Evolutionary conservation across 1,140 invertebrate genomes (phyloP).

Genomic region (Lineus longissimus): DNA sequence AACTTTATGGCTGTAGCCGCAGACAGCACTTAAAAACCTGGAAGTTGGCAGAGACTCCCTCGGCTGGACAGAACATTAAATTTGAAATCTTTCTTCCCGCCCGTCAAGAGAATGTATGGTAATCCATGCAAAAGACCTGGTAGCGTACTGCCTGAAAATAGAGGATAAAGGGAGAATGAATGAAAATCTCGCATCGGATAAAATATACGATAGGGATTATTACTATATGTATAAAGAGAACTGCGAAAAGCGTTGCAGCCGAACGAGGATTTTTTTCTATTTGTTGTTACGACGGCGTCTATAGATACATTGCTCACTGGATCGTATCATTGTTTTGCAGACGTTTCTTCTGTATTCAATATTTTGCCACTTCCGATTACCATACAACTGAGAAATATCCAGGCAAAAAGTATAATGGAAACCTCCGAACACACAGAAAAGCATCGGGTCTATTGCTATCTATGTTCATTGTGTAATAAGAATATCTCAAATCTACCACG

Average conservation of each 20-base stretch:
- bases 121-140: no score
- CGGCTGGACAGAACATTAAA: no score
- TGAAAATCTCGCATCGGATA: no score
- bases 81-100: no score
- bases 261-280: neutral
- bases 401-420: slow-evolving; percentile 6
- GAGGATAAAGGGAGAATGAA: no score
- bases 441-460: slow-evolving; percentile 6
- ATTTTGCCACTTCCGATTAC: slow-evolving; percentile 3
- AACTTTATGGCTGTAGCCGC: no score
- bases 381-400: slow-evolving; percentile 2
- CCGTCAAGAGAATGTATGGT: no score
- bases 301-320: neutral
- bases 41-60: no score
- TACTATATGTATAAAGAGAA: no score
- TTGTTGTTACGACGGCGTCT: slow-evolving; percentile 1
- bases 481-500: slow-evolving; percentile 6
- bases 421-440: neutral
- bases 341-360: slow-evolving; percentile 1
- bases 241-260: neutral
- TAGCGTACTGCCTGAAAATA: no score
- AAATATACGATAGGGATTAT: no score
- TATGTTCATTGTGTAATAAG: slow-evolving; percentile 7
- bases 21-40: no score
- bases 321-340: neutral